Evolutionary conservation across 2,113 vertebrate genomes (phyloP).

Genomic region (Ceyx cyanopectus): DNA sequence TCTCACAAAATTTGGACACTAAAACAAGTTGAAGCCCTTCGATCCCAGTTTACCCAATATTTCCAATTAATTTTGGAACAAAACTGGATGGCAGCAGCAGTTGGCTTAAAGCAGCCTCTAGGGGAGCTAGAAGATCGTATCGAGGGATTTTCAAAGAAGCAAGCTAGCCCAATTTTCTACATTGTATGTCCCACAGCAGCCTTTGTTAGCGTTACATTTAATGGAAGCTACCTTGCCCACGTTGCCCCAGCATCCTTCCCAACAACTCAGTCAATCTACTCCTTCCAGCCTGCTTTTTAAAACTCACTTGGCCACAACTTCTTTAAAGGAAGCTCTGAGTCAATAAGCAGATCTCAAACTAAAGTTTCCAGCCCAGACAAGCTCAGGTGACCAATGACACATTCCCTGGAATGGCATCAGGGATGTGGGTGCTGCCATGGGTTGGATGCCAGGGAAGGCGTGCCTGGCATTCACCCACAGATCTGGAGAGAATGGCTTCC

Average conservation of each 20-base stretch:
- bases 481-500: neutral
- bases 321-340: neutral
- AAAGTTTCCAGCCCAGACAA: neutral
- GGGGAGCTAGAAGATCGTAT: slow-evolving; percentile 47
- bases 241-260: neutral
- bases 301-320: neutral
- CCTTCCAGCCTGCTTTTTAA: neutral
- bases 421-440: fast-evolving
- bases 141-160: neutral
- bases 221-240: neutral
- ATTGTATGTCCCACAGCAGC: neutral
- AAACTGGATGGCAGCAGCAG: neutral
- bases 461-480: neutral
- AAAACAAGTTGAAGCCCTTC: neutral
- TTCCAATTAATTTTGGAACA: neutral
- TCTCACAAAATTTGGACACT: neutral
- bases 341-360: neutral
- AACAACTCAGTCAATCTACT: neutral
- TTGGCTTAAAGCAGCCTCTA: slow-evolving; percentile 36
- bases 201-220: neutral
- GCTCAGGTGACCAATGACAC: neutral
- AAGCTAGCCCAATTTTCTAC: neutral
- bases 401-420: neutral
- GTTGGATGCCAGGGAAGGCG: neutral
- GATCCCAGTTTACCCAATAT: neutral